A percentile compares a stretch with the other conserved stretches of the same genome.
phyloP scores from a whole-genome alignment of 1,140 invertebrate genomes.

The Apolygus lucorum region DNA sequence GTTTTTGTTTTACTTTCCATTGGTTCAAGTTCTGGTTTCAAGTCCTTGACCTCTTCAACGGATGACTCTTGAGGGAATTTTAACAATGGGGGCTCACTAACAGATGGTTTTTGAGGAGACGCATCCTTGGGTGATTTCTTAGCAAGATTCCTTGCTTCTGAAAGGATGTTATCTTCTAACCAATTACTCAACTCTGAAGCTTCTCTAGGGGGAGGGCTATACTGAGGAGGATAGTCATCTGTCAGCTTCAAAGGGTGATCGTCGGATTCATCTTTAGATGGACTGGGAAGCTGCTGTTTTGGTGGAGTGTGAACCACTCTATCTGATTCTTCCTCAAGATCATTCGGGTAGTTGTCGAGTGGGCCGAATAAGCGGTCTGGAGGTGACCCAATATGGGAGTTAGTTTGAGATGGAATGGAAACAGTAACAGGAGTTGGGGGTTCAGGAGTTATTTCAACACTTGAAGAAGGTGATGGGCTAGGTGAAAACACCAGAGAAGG shows the following conservation, averaged over 20 bases:
- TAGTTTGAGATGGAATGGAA: neutral
- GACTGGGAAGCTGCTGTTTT: neutral
- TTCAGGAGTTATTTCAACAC: no score
- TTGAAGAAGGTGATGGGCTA: neutral
- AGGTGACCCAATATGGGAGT: neutral
- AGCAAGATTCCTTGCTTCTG: neutral
- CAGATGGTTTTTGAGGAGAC: no score
- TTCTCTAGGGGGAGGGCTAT: neutral
- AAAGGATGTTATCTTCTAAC: conserved; percentile 1
- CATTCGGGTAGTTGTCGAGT: neutral
- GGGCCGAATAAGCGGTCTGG: neutral
- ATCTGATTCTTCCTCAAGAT: neutral
- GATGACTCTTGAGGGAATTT: no score
- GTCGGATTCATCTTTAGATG: neutral
- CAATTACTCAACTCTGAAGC: neutral
- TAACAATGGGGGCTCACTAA: no score
- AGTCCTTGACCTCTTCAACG: no score
- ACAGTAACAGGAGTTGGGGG: neutral
- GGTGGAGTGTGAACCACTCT: neutral
- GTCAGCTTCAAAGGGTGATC: neutral
- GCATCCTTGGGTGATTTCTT: no score
- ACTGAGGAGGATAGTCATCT: neutral
- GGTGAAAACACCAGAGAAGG: neutral
- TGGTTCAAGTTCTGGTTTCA: no score
- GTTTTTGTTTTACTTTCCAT: no score